A percentile compares a stretch with the other conserved stretches of the same genome.
Conservation (phyloP, 2,888 invertebrate species). For the Amphipyra berbera region DNA sequence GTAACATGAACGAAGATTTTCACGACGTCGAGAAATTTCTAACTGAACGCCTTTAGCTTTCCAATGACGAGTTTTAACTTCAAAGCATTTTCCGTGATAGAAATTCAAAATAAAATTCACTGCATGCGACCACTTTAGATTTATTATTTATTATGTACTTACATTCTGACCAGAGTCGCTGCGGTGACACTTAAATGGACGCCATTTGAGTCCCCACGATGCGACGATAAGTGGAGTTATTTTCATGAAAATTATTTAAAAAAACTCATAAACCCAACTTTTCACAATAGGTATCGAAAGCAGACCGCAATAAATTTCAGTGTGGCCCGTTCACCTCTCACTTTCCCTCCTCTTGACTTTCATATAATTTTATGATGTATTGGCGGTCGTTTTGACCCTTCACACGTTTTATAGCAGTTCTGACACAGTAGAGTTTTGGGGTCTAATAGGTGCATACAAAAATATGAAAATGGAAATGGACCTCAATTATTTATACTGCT, state of each 20-base stretch:
- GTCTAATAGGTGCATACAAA: conserved; percentile 55
- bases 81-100: conserved; percentile 36
- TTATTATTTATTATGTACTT: conserved; percentile 50
- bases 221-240: conserved; percentile 71
- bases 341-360: conserved; percentile 88
- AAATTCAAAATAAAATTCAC: conserved; percentile 49
- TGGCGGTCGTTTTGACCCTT: conserved; percentile 86
- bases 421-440: conserved; percentile 69
- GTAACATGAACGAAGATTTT: conserved; percentile 80
- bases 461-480: conserved; percentile 47
- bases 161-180: conserved; percentile 36
- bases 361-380: conserved; percentile 90
- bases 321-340: conserved; percentile 83
- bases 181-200: conserved; percentile 49
- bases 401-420: conserved; percentile 85
- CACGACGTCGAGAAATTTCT: conserved; percentile 77
- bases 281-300: conserved; percentile 87
- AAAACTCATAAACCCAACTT: conserved; percentile 80
- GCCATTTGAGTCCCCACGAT: conserved; percentile 55
- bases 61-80: conserved; percentile 44
- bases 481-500: conserved; percentile 8
- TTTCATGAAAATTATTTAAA: conserved; percentile 81
- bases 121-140: conserved; percentile 30
- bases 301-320: conserved; percentile 87
- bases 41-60: conserved; percentile 74